A percentile compares a stretch with the other conserved stretches of the same genome.
These are phyloP conservation scores for Lophotis ruficrista DNA, from an alignment of 2,113 vertebrate species.

Conservation along the genomic window DNA sequence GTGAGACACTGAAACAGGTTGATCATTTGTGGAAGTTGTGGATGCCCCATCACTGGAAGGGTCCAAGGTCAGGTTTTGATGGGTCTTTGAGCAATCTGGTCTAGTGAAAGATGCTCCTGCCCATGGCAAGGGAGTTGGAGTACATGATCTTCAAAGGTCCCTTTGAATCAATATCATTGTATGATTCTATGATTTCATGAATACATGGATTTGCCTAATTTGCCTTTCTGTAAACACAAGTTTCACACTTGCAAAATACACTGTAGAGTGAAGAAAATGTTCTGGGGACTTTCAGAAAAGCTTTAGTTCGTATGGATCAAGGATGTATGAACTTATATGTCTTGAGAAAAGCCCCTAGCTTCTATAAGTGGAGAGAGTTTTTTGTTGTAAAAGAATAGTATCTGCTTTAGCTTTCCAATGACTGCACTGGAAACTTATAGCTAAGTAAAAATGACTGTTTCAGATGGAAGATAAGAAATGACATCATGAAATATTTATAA, in stretches of 20 bases:
- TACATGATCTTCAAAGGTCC: not conserved
- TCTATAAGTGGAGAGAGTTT: not conserved
- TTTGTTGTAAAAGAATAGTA: not conserved
- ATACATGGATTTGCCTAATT: not conserved
- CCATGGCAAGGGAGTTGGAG: rapidly evolving
- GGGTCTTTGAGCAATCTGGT: not conserved
- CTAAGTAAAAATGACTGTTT: not conserved
- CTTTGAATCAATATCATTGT: rapidly evolving
- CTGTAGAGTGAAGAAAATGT: not conserved
- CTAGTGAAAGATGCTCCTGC: not conserved
- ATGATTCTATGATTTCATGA: not conserved
- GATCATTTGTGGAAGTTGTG: not conserved
- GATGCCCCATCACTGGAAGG: not conserved
- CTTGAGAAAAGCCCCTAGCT: not conserved
- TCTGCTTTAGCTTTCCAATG: not conserved
- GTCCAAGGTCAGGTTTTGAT: not conserved
- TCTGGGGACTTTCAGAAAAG: not conserved
- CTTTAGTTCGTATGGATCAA: not conserved
- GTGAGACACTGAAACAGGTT: not conserved
- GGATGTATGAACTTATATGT: not conserved
- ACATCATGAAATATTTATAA: not conserved
- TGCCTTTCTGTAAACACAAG: not conserved
- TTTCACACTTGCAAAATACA: not conserved
- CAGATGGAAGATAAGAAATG: not conserved
- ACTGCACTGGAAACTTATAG: not conserved